Base-by-base conservation (phyloP, 2,888 invertebrate species). In the Perizoma affinitatum region DNA sequence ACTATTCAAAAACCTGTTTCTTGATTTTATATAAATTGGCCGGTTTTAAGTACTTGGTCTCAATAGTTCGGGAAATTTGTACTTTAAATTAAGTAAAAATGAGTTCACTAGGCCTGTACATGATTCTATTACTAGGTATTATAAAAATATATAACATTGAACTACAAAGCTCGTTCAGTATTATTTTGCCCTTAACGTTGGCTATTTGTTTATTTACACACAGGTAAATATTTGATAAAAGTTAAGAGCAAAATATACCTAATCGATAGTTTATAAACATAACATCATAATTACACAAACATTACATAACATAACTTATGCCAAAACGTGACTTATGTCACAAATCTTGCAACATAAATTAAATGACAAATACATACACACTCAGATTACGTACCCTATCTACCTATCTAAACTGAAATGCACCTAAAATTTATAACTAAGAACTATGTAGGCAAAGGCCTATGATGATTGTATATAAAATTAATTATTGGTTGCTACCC, bases 391-490 rank as follows among this genome's bases (percentile, higher is more conserved):
- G 63, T 66, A 71, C 74, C n/a, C 71, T 75, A 80, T 74, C 71
- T 75, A 80, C 54, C 44, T 59, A 48, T 40, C 55, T 59, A 80
- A 83, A 76, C 74, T 80, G 88, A 91, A 89, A 90, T 89, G 90
- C 90, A 88, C 87, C 89, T 89, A 89, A 55, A 52, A 80, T 77
- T 75, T 68, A 82, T 73, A 73, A 75, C 86, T 88, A 89, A 88
- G 88, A 89, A 90, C 89, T 88, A 87, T 71, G 54, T 49, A 55
- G 56, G 61, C 61, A 57, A 56, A 44, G 35, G 22, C 45, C 43
- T 55, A 55, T 61, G 52, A 50, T 45, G 22, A 50, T 41, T 40
- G 44, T 4, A 8, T 35, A 4, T 34, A 4, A 41, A 50, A 43
- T 34, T 51, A 51, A 10, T 41, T 33, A 40, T 8, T 40, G 10